Evolutionary conservation across 2,888 invertebrate genomes (phyloP), one percentile per base, ranked within the genome.

Genomic region (Drosophila rubida): DNA sequence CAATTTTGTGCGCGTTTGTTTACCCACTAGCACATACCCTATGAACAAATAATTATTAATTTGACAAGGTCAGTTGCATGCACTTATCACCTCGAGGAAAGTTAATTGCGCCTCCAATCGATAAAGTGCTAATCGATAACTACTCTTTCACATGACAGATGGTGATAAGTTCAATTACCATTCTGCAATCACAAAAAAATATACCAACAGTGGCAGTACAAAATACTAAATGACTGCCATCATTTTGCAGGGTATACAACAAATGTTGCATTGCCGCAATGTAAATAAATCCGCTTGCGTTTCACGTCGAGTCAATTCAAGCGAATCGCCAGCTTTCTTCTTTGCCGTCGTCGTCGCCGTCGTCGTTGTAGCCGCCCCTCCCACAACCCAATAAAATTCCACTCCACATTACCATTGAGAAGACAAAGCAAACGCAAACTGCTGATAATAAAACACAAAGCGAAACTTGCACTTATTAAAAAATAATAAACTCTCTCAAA

Each of bases 241-340:
- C 14, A 39, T 6, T 32, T 13, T 11, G 44, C 48, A 49, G 55
- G 44, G 60, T 61, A 67, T 66, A 13, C 4, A 49, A 57, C 60
- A 49, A 59, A 49, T 60, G 48, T 37, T 45, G 48, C 13, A 22
- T 11, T 13, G 45, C 37, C 11, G 44, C 30, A 65, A 65, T 41
- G 53, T 59, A 72, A 68, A 77, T 49, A 76, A 72, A 66, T 66
- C 49, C 60, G 50, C 60, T 72, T 67, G 50, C 72, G 35, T 60
- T 58, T 64, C 58, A 57, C 55, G 55, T 44, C 63, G 67, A 75
- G 51, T 54, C 75, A 83, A 83, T 77, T 86, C 75, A 77, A 77
- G 72, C 75, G 75, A 83, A 77, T 80, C 84, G 65, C 55, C 54
- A 37, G 67, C 82, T 80, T 79, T 80, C 82, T 79, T 75, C 73